These are phyloP conservation scores for Genyomyrus donnyi DNA, from an alignment of 2,113 vertebrate genomes.

Conservation along the genomic window DNA sequence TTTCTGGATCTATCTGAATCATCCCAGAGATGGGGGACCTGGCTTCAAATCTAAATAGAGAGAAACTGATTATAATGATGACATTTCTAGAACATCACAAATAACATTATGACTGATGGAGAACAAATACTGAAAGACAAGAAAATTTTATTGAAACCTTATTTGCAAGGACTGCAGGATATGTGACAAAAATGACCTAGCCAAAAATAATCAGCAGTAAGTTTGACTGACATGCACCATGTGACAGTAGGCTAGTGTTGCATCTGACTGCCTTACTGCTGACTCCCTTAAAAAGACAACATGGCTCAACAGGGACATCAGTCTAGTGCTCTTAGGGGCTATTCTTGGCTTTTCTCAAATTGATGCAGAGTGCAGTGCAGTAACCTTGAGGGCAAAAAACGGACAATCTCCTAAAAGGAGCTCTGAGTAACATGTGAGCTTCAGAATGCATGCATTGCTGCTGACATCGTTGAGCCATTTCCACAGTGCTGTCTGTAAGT, in stretches of 20 bases:
- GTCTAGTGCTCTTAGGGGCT: conserved; percentile 73
- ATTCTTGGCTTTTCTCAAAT: conserved; percentile 72
- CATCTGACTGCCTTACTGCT: conserved; percentile 29
- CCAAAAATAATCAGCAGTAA: conserved; percentile 16
- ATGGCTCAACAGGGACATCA: conserved; percentile 66
- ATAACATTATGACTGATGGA: neutral
- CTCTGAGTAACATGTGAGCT: neutral
- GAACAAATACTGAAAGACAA: neutral
- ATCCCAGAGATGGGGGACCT: neutral
- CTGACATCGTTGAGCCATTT: neutral
- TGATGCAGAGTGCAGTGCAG: conserved; percentile 56
- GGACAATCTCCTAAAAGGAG: conserved; percentile 11
- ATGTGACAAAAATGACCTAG: neutral
- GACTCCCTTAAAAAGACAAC: conserved; percentile 91
- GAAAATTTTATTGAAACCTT: neutral
- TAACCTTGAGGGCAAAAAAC: conserved; percentile 63
- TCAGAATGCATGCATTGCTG: neutral
- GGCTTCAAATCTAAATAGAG: neutral
- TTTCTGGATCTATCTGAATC: neutral
- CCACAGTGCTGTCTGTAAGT: neutral
- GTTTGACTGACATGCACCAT: conserved; percentile 17
- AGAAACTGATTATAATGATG: neutral
- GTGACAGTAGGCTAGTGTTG: conserved; percentile 3
- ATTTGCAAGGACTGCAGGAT: conserved; percentile 1
- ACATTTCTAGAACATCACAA: neutral